Evolutionary conservation across 2,113 vertebrate genomes (phyloP), one percentile per base, ranked within the genome.

Genomic region (Dicaeum eximium): DNA sequence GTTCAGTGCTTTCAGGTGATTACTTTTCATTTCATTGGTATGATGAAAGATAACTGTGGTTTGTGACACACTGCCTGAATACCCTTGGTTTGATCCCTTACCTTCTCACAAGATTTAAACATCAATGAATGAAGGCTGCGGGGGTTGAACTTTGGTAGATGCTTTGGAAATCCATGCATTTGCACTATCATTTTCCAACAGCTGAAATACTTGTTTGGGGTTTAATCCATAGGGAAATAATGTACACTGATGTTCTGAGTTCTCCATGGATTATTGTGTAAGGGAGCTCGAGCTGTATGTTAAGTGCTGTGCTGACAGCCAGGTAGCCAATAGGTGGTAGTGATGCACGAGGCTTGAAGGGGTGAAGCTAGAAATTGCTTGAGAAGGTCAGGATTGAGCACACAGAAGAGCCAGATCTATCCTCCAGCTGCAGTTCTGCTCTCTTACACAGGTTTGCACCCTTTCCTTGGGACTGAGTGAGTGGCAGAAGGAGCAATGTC

Each of bases 21-120:
- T 86, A 67, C 61, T 88, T 91, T 75, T 86, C 57, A 92, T 95
- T 93, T 91, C 79, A 58, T 33, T 92, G 66, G 73, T 45, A 6
- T 75, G 93, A 94, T 77, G 79, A 71, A 80, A 94, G 92, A 80
- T 85, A 82, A 88, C 92, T 42, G 77, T 80, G 86, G 88, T 67
- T 93, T 33, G 6, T 96, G 84, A 90, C 57, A 80, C 67, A 3
- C 83, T 92, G 87, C 79, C 75, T 92, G 91, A 75, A 78, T 77
- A 53, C 33, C 62, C 88, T 35, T 73, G 61, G 70, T 88, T 70
- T 86, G 66, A 84, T 93, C 70, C 69, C 62, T 93, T 86, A 61
- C 75, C 64, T 91, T 66, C 82, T 90, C 72, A 23, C 47, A 15
- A 61, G 22, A 85, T 92, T 23, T 40, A 80, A 95, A 86, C 62